These are phyloP conservation scores for Nixonia krombeini DNA, from an alignment of 1,140 invertebrate genomes.

Conservation along the genomic window DNA sequence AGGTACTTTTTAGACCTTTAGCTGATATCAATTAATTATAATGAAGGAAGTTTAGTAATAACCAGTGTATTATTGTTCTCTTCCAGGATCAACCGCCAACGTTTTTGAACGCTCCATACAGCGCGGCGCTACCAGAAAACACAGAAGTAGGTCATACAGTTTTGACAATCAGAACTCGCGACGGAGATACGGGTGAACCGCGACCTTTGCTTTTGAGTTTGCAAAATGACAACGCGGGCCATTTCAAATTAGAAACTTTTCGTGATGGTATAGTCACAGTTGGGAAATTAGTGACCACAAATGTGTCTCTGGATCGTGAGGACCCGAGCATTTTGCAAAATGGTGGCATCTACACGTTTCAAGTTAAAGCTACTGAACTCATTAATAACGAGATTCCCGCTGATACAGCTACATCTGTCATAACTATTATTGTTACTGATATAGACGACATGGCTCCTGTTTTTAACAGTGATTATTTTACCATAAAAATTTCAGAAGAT, in stretches of 20 bases:
- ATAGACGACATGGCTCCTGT: conserved; percentile 86
- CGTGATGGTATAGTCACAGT: conserved; percentile 71
- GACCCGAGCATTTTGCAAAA: conserved; percentile 80
- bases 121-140: conserved; percentile 82
- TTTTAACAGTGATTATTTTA: conserved; percentile 80
- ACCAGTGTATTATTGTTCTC: background rate
- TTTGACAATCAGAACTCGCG: conserved; percentile 79
- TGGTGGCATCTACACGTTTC: conserved; percentile 84
- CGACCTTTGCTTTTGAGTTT: conserved; percentile 77
- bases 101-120: conserved; percentile 85
- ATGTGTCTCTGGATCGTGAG: conserved; percentile 80
- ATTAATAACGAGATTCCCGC: conserved; percentile 80
- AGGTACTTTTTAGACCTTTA: conserved; percentile 58
- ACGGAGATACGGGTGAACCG: conserved; percentile 83
- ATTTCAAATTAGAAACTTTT: conserved; percentile 76
- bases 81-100: conserved; percentile 82
- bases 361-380: conserved; percentile 81
- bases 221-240: conserved; percentile 78
- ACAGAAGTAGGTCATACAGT: conserved; percentile 75
- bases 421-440: conserved; percentile 87
- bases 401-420: conserved; percentile 77
- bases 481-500: conserved; percentile 83
- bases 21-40: no score
- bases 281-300: conserved; percentile 75
- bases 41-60: no score